Evolutionary conservation across 2,888 invertebrate genomes (phyloP), one percentile per base, ranked within the genome.

Genomic region (Rhogogaster chlorosoma): DNA sequence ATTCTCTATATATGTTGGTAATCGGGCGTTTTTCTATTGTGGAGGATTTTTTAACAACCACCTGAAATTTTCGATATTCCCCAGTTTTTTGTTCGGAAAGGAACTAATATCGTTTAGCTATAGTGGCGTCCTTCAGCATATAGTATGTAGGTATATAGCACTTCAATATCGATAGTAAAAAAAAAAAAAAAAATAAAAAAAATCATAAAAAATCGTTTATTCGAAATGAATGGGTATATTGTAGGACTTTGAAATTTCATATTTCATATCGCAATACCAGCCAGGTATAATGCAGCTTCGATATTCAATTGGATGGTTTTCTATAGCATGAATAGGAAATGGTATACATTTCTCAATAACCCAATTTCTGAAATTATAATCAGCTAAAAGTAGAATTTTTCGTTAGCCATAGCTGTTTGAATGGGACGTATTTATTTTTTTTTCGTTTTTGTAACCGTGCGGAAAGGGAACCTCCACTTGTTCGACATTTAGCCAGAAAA

Each of bases 11-110:
- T 29, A 10, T 26, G 18, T 32, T 61, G 26, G 6, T 9, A n/a
- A 22, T 57, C 57, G 57, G 15, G 45, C 45, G 45, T 57, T 57
- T 57, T 57, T 18, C 6, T 57, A 57, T 57, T 26, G 22, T 64
- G 64, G 29, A 26, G 29, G 26, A 29, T 12, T 32, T 32, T 67
- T 67, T 32, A 32, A 67, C 67, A 67, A 67, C 12, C 67, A 67
- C 32, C 67, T 67, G 32, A 67, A 67, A 67, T 67, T 32, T 29
- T 67, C 67, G 67, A 67, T 71, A 71, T 71, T 42, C 42, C n/a
- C n/a, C 9, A 9, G 0, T 9, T 36, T 38, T 36, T 67, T 32
- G 22, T 38, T 42, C 22, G 36, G 22, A 71, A 71, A n/a, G 71
- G 71, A 38, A 71, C 42, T 42, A 71, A 71, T 71, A 71, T 71